Evolutionary conservation across 2,888 invertebrate genomes (phyloP).

Genomic region (Cepaea hortensis): DNA sequence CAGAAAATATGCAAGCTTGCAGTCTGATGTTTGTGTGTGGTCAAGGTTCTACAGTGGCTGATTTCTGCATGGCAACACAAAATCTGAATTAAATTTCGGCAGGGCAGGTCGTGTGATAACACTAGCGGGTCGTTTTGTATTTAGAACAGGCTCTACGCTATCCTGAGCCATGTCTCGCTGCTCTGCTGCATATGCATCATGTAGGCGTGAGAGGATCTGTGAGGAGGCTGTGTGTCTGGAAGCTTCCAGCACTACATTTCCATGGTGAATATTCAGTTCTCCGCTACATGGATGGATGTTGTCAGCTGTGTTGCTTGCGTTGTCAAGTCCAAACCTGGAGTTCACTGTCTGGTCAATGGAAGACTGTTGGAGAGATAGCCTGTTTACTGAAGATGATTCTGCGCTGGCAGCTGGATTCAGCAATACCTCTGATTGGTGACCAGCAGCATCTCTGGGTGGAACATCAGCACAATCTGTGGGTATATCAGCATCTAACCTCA

Average conservation of each 20-base stretch:
- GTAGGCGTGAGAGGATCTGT: slow-evolving; percentile 30
- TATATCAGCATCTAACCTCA: neutral
- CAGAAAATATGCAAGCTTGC: too few relatives aligned
- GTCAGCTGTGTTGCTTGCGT: neutral
- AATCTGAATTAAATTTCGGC: slow-evolving; percentile 38
- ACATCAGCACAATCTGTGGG: neutral
- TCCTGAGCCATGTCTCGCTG: neutral
- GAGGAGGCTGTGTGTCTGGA: slow-evolving; percentile 40
- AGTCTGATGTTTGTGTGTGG: too few relatives aligned
- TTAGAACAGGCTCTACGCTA: slow-evolving; percentile 26
- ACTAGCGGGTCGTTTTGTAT: slow-evolving; percentile 36
- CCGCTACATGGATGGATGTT: neutral
- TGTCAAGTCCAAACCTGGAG: neutral
- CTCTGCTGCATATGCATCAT: slow-evolving; percentile 39
- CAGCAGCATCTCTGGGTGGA: neutral
- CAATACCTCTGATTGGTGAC: neutral
- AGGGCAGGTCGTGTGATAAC: slow-evolving; percentile 24
- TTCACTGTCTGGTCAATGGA: neutral
- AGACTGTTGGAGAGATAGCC: neutral
- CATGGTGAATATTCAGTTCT: slow-evolving; percentile 31
- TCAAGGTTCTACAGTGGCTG: neutral
- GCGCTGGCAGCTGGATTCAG: neutral
- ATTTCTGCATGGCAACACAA: slow-evolving; percentile 33
- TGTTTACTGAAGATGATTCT: neutral
- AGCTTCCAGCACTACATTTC: slow-evolving; percentile 15